These are phyloP conservation scores for Nasonovia ribisnigri DNA, from an alignment of 2,888 invertebrate species.

Conservation along the genomic window DNA sequence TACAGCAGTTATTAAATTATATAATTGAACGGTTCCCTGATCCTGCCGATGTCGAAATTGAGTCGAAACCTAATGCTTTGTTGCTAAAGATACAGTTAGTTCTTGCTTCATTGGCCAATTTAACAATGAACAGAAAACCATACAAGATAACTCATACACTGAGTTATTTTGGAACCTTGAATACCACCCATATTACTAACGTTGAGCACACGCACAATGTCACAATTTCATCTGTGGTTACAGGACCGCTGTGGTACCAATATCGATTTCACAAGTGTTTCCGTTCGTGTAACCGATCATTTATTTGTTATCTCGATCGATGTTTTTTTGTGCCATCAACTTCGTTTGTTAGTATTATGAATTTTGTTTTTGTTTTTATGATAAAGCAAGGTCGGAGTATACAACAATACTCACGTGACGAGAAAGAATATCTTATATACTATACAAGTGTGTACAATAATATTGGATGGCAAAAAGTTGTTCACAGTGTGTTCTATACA, in stretches of 20 bases:
- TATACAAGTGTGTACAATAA: neutral
- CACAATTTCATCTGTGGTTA: constrained; percentile 35
- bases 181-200: neutral
- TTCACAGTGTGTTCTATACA: neutral
- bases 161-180: constrained; percentile 11
- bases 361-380: constrained; percentile 22
- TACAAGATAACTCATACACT: neutral
- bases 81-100: neutral
- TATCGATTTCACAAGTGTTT: constrained; percentile 36
- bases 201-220: neutral
- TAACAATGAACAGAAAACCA: constrained; percentile 9
- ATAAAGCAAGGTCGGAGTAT: neutral
- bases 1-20: neutral
- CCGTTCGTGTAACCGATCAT: neutral
- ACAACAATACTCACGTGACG: neutral
- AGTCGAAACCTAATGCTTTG: neutral
- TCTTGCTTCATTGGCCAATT: neutral
- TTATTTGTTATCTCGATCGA: constrained; percentile 47
- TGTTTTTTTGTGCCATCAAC: constrained; percentile 29
- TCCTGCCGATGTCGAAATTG: neutral
- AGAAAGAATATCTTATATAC: neutral
- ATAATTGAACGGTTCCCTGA: neutral
- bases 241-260: neutral
- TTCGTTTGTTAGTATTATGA: neutral
- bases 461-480: constrained; percentile 12